These are phyloP conservation scores for Clunio marinus DNA, from an alignment of 2,888 invertebrate genomes.

Conservation along the genomic window DNA sequence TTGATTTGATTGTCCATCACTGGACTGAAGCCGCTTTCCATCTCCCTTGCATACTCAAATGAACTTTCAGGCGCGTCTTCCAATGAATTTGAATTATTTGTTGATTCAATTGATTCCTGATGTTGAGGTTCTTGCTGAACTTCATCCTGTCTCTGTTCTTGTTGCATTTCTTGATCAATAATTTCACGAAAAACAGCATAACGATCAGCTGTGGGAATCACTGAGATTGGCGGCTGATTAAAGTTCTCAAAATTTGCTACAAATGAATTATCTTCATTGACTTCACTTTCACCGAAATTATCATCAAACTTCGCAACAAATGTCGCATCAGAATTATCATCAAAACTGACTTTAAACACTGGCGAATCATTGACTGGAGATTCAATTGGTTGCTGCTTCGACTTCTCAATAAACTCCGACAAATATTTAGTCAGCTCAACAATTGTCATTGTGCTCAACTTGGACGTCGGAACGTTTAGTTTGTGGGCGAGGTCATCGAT, in stretches of 20 bases:
- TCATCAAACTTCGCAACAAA: slow-evolving; percentile 62
- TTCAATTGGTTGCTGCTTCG: slow-evolving; percentile 43
- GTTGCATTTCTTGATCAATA: slow-evolving; percentile 68
- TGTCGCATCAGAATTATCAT: slow-evolving; percentile 48
- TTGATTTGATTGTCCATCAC: slow-evolving; percentile 31
- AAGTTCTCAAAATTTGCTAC: slow-evolving; percentile 66
- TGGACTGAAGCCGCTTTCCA: slow-evolving; percentile 45
- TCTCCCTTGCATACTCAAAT: slow-evolving; percentile 43
- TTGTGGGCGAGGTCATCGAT: slow-evolving; percentile 74
- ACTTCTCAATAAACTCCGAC: slow-evolving; percentile 56
- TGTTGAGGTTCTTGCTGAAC: slow-evolving; percentile 45
- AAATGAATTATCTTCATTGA: slow-evolving; percentile 51
- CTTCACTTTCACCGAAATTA: slow-evolving; percentile 54
- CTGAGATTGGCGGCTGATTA: slow-evolving; percentile 42
- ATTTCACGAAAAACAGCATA: slow-evolving; percentile 86
- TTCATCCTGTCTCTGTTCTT: too few relatives aligned
- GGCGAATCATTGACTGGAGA: slow-evolving; percentile 15
- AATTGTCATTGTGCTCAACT: slow-evolving; percentile 78
- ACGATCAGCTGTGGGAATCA: slow-evolving; percentile 62
- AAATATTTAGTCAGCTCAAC: slow-evolving; percentile 80
- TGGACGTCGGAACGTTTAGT: slow-evolving; percentile 70
- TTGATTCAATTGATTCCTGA: slow-evolving; percentile 40
- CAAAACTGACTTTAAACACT: slow-evolving; percentile 45
- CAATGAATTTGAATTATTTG: slow-evolving; percentile 44
- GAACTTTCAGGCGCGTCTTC: slow-evolving; percentile 46